phyloP scores from a whole-genome alignment of 2,888 invertebrate species.

The Polyommatus iphigenia region DNA sequence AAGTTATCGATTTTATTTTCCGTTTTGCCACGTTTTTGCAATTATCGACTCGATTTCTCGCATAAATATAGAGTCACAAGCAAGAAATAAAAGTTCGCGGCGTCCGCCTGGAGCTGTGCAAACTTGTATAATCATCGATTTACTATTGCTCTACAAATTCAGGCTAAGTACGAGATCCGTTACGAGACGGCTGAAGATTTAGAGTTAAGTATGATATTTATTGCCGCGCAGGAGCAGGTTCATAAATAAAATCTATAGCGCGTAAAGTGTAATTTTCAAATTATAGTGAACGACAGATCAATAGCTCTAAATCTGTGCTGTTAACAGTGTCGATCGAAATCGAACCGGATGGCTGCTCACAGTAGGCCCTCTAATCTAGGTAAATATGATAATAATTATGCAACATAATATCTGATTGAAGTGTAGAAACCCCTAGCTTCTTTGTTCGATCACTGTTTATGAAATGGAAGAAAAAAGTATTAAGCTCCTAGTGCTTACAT shows the following conservation, averaged over 20 bases:
- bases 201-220: conserved; percentile 20
- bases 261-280: conserved; percentile 19
- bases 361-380: neutral
- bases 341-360: conserved; percentile 2
- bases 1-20: conserved; percentile 1
- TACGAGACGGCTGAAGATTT: conserved; percentile 20
- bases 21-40: neutral
- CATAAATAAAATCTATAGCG: conserved; percentile 16
- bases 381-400: neutral
- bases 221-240: conserved; percentile 5
- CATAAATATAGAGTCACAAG: neutral
- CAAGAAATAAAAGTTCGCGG: neutral
- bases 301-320: conserved; percentile 18
- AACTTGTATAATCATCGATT: conserved; percentile 7
- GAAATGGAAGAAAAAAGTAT: neutral
- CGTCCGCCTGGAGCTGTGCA: neutral
- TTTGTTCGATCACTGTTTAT: neutral
- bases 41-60: neutral
- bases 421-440: too few species aligned
- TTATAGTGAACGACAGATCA: conserved; percentile 22
- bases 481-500: neutral
- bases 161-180: conserved; percentile 26
- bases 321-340: conserved; percentile 15
- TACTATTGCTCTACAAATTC: conserved; percentile 7
- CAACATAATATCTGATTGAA: too few species aligned